These are phyloP conservation scores for Tragelaphus eurycerus DNA, from an alignment of 2,797 vertebrate species.

Conservation along the genomic window DNA sequence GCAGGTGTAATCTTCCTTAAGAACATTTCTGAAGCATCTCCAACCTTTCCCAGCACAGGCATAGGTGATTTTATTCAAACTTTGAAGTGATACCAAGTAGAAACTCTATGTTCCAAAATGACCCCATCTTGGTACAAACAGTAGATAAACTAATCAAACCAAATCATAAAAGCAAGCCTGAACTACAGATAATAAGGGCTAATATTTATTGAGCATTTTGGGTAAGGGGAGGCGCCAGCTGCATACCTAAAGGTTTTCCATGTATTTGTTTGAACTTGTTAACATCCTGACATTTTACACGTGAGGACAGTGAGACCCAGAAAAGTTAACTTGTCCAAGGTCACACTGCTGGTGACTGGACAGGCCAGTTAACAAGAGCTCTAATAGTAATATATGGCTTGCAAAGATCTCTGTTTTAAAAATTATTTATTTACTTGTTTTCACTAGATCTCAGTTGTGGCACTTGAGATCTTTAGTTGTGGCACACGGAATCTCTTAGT, in stretches of 20 bases:
- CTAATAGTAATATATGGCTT: not conserved
- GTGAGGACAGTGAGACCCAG: not conserved
- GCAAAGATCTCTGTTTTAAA: not conserved
- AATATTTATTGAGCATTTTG: not conserved
- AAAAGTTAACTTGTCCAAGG: not conserved
- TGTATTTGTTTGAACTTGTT: not conserved
- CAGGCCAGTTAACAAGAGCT: not conserved
- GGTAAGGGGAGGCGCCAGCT: not conserved
- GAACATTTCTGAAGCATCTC: not conserved
- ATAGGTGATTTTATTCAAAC: not conserved
- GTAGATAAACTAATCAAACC: not conserved
- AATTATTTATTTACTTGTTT: not conserved
- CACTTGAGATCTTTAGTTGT: not conserved
- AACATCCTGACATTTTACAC: not conserved
- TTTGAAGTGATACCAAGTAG: not conserved
- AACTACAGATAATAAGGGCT: not conserved
- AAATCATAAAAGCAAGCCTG: not conserved
- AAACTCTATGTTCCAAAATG: not conserved
- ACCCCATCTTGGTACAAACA: not conserved
- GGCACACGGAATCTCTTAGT: not conserved
- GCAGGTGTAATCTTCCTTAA: slow-evolving; percentile 12
- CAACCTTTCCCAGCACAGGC: not conserved
- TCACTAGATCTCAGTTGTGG: not conserved
- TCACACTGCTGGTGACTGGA: not conserved
- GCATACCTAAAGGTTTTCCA: not conserved